phyloP scores from a whole-genome alignment of 2,113 vertebrate species.

The Apus apus region DNA sequence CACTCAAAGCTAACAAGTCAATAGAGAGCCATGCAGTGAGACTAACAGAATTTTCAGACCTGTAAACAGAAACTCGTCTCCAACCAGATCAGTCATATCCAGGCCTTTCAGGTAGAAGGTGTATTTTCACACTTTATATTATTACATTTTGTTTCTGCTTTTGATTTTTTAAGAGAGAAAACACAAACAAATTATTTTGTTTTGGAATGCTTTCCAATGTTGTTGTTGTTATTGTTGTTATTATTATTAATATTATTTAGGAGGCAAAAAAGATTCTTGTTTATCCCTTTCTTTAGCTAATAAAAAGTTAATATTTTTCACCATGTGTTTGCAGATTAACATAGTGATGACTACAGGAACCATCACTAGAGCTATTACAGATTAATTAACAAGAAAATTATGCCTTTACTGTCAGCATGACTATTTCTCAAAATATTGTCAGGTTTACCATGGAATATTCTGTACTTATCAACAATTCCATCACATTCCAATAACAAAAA shows the following conservation, averaged over 20 bases:
- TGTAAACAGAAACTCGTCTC: background rate
- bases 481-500: background rate
- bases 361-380: background rate
- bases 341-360: background rate
- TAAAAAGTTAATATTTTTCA: background rate
- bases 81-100: background rate
- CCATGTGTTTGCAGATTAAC: background rate
- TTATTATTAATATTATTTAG: no score
- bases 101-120: background rate
- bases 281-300: background rate
- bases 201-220: background rate
- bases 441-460: background rate
- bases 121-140: background rate
- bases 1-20: background rate
- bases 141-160: background rate
- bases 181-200: background rate
- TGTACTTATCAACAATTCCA: background rate
- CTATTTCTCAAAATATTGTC: background rate
- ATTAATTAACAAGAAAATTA: background rate
- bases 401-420: background rate
- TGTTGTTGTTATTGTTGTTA: no score
- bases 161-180: background rate
- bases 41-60: background rate
- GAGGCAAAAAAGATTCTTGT: background rate
- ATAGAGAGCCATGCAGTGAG: background rate